These are phyloP conservation scores for Cladorhizidae sp. DNA, from an alignment of 37 sponge, comb jelly and placozoan species.

Conservation along the genomic window DNA sequence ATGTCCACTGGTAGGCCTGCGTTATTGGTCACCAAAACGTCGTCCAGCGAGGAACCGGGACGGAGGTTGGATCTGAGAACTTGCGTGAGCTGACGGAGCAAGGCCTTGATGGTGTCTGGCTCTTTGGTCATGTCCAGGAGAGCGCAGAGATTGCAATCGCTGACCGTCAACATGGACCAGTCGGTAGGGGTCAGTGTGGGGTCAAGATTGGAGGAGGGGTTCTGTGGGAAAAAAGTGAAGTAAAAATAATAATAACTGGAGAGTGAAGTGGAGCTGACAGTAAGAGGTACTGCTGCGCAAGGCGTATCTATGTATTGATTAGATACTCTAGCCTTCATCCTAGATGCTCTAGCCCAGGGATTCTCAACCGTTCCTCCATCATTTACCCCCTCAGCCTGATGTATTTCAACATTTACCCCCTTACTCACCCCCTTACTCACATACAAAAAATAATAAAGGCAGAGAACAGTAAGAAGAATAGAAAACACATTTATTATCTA, in stretches of 20 bases:
- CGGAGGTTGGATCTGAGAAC: conserved; percentile 18
- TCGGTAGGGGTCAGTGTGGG: conserved; percentile 10
- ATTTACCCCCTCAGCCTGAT: too few relatives aligned
- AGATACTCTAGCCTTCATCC: too few relatives aligned
- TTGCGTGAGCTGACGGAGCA: conserved; percentile 17
- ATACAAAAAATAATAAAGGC: too few relatives aligned
- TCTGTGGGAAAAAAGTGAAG: not conserved
- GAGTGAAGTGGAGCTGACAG: not conserved
- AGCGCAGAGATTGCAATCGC: conserved; percentile 53
- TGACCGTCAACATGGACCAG: conserved; percentile 36
- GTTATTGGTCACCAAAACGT: conserved; percentile 24
- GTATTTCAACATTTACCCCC: too few relatives aligned
- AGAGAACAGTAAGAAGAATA: too few relatives aligned
- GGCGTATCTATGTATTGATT: too few relatives aligned
- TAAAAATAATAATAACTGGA: not conserved
- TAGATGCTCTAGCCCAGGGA: too few relatives aligned
- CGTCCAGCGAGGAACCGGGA: conserved; percentile 14
- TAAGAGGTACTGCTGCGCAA: too few relatives aligned
- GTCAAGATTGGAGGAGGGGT: not conserved
- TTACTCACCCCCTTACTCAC: too few relatives aligned
- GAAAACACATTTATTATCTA: too few relatives aligned
- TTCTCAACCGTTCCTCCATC: too few relatives aligned
- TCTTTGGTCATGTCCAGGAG: conserved; percentile 16
- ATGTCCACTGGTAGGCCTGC: conserved; percentile 28
- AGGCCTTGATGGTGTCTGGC: not conserved